Conservation (phyloP, 1,140 invertebrate species). For the Venustaconcha ellipsiformis region DNA sequence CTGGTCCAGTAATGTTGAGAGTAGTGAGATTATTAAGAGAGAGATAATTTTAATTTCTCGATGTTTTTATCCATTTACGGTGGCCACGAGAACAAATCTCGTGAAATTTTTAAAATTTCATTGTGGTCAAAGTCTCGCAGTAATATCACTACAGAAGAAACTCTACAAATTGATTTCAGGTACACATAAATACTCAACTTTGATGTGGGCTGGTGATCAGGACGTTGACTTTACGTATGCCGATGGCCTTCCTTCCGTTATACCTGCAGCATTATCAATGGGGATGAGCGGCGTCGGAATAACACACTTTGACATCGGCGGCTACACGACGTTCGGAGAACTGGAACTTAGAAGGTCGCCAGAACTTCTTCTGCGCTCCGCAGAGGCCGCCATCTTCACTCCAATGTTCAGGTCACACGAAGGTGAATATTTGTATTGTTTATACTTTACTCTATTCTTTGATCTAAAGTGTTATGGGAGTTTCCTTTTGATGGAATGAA, state of each 20-base stretch:
- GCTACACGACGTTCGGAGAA: slow-evolving; percentile 62
- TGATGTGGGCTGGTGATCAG: slow-evolving; percentile 70
- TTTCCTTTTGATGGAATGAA: too few relatives aligned
- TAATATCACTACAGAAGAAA: too few relatives aligned
- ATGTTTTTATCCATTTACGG: too few relatives aligned
- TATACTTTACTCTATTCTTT: not conserved
- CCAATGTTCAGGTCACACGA: slow-evolving; percentile 69
- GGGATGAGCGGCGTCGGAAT: slow-evolving; percentile 64
- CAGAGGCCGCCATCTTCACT: slow-evolving; percentile 68
- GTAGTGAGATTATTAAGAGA: too few relatives aligned
- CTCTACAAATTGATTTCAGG: slow-evolving; percentile 27
- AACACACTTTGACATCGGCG: slow-evolving; percentile 70
- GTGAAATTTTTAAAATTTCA: too few relatives aligned
- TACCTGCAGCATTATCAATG: slow-evolving; percentile 60
- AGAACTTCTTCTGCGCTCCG: slow-evolving; percentile 66
- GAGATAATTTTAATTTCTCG: too few relatives aligned
- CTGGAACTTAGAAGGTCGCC: slow-evolving; percentile 47
- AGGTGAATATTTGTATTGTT: slow-evolving; percentile 45
- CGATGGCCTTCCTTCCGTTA: slow-evolving; percentile 65
- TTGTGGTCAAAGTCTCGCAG: too few relatives aligned
- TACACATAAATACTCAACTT: slow-evolving; percentile 51
- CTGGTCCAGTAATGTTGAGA: too few relatives aligned
- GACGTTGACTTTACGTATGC: slow-evolving; percentile 67
- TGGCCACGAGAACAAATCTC: too few relatives aligned
- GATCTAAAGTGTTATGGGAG: not conserved